phyloP scores from a whole-genome alignment of 2,888 invertebrate genomes.

The Anodontia alba region DNA sequence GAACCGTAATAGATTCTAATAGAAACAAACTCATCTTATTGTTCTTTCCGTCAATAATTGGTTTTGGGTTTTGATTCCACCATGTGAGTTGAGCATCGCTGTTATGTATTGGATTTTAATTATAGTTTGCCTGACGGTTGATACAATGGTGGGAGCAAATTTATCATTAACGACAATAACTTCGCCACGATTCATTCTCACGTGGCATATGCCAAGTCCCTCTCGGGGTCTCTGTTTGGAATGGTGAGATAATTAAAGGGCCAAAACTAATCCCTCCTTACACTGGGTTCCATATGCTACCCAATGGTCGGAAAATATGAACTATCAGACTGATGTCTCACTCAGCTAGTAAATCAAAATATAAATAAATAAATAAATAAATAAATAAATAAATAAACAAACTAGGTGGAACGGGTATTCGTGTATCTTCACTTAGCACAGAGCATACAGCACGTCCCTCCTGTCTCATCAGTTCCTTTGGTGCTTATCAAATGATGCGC shows the following conservation, averaged over 20 bases:
- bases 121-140: not conserved
- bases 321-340: too few relatives aligned
- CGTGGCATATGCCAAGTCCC: conserved; percentile 17
- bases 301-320: not conserved
- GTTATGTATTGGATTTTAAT: conserved; percentile 17
- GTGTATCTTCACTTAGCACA: too few relatives aligned
- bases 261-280: conserved; percentile 15
- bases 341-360: too few relatives aligned
- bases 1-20: not conserved
- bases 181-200: not conserved
- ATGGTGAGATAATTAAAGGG: conserved; percentile 17
- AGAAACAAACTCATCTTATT: conserved; percentile 3
- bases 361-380: too few relatives aligned
- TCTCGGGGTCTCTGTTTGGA: conserved; percentile 17
- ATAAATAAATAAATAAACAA: too few relatives aligned
- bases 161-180: conserved; percentile 9
- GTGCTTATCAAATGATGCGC: too few relatives aligned
- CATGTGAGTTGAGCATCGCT: not conserved
- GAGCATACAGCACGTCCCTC: too few relatives aligned
- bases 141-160: conserved; percentile 9
- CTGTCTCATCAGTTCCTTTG: too few relatives aligned
- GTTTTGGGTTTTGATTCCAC: not conserved
- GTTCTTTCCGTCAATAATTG: not conserved
- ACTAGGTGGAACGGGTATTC: too few relatives aligned
- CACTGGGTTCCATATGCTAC: conserved; percentile 14